Base-by-base conservation (phyloP, 2,888 invertebrate species). In the Hyposoter didymator region DNA sequence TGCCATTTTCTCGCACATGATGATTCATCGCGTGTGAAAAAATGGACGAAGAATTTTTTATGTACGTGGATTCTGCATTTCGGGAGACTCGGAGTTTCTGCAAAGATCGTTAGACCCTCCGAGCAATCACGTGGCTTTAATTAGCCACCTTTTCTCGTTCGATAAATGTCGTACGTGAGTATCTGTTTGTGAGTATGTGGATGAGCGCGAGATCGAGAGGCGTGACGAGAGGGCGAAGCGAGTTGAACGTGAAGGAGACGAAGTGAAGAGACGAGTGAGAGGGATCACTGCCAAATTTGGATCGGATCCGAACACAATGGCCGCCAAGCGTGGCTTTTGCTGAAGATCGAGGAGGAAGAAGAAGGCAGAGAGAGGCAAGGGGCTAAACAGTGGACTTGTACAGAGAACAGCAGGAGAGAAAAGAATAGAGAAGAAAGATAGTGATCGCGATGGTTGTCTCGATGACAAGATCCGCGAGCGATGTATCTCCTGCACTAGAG, bases 231-330 rank as follows among this genome's bases (percentile, higher is more conserved):
- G 45, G 35, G 76, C 52, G 72, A 49, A 76, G 74, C 70, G 32
- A 55, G 66, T 39, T 74, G 55, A 81, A 74, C 67, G 76, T 70
- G 7, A 84, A 72, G 72, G 76, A 76, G 66, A 67, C 73, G 62
- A 78, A 74, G 59, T 35, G 45, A 55, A 55, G 67, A 74, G 64
- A 49, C 62, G 35, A 76, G 64, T 35, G n/a, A 75, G 84, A 75
- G 75, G 90, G 89, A 91, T 91, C 91, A 90, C 88, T 89, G 91
- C 91, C 90, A 91, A 91, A 91, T 90, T 91, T 90, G 91, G 91
- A 90, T 89, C 90, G 91, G 88, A 84, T 82, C 78, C 87, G 89
- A 91, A 91, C 91, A 92, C 91, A 91, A 92, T 91, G 90, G 91
- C 90, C 89, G 90, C 89, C 89, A 82, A 83, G 84, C 87, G 87